These are phyloP conservation scores for Pachydiplax longipennis DNA, from an alignment of 2,888 invertebrate genomes.

Conservation along the genomic window DNA sequence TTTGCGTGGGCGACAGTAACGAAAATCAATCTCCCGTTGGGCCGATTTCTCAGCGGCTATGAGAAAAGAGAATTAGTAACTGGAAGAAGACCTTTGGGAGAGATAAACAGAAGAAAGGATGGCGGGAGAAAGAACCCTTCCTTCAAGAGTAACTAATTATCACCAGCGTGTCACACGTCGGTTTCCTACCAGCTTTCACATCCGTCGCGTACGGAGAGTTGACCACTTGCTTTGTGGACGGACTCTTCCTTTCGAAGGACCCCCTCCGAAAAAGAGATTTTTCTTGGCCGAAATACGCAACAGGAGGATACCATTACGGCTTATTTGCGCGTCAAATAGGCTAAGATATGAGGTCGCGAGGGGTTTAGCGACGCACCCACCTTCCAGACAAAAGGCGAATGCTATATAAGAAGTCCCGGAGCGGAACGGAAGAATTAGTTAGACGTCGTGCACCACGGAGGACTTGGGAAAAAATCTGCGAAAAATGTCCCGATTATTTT, in stretches of 20 bases:
- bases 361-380: background rate
- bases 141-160: background rate
- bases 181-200: background rate
- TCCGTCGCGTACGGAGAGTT: background rate
- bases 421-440: background rate
- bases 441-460: background rate
- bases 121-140: background rate
- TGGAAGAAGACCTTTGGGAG: too few species aligned
- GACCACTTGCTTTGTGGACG: background rate
- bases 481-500: background rate
- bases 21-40: background rate
- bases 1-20: background rate
- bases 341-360: conserved; percentile 19
- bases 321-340: conserved; percentile 31
- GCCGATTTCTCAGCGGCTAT: background rate
- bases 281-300: background rate
- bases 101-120: background rate
- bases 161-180: conserved; percentile 7
- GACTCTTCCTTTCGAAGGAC: background rate
- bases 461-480: background rate
- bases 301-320: background rate
- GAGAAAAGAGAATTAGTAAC: background rate
- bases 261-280: background rate
- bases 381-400: background rate
- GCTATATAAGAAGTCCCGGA: background rate